phyloP scores from a whole-genome alignment of 1,140 invertebrate genomes.

The Drosophila orena region DNA sequence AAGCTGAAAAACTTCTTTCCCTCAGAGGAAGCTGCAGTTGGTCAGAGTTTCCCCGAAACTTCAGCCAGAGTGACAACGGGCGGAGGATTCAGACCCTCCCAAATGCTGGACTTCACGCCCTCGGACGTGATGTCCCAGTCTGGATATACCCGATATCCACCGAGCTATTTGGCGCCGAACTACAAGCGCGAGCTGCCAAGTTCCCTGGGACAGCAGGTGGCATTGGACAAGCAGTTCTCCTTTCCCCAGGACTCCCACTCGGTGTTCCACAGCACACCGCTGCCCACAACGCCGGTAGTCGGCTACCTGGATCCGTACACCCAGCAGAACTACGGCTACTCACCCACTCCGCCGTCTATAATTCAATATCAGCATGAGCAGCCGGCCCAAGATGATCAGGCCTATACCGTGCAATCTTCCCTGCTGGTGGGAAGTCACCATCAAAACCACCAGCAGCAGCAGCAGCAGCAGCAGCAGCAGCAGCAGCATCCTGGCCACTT shows the following conservation, averaged over 20 bases:
- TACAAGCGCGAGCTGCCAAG: slow-evolving; percentile 65
- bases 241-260: slow-evolving; percentile 42
- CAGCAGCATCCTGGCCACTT: slow-evolving; percentile 29
- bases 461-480: slow-evolving; percentile 25
- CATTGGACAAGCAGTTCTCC: slow-evolving; percentile 67
- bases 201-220: slow-evolving; percentile 42
- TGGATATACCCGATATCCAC: slow-evolving; percentile 58
- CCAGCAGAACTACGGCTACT: slow-evolving; percentile 74
- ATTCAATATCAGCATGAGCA: slow-evolving; percentile 62
- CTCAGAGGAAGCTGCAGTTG: slow-evolving; percentile 44
- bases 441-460: slow-evolving; percentile 31
- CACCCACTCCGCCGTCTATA: slow-evolving; percentile 45
- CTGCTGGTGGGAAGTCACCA: slow-evolving; percentile 69
- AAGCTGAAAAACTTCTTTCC: slow-evolving; percentile 76
- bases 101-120: slow-evolving; percentile 75
- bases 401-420: slow-evolving; percentile 77
- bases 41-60: slow-evolving; percentile 1
- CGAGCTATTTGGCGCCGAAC: slow-evolving; percentile 70
- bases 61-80: slow-evolving; percentile 54
- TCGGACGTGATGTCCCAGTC: slow-evolving; percentile 65
- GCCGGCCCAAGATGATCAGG: slow-evolving; percentile 51
- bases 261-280: slow-evolving; percentile 48
- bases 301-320: slow-evolving; percentile 78
- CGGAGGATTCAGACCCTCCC: slow-evolving; percentile 68
- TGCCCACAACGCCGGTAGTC: slow-evolving; percentile 75